phyloP scores from a whole-genome alignment of 2,888 invertebrate genomes.

The Taphrorychus bicolor region DNA sequence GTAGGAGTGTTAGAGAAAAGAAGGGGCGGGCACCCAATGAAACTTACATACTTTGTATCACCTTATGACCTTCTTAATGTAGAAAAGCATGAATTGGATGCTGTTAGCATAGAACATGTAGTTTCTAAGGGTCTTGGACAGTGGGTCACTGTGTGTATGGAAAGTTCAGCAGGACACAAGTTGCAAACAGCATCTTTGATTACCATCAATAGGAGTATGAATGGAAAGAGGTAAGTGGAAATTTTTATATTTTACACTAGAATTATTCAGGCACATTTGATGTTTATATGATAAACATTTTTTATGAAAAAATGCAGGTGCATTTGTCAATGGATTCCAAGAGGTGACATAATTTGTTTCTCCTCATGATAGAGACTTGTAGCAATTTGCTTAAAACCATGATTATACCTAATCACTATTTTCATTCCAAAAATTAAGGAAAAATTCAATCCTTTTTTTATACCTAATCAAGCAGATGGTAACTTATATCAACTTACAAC shows the following conservation, averaged over 20 bases:
- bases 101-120: slow-evolving; percentile 78
- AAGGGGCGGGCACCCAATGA: slow-evolving; percentile 91
- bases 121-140: slow-evolving; percentile 76
- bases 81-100: slow-evolving; percentile 74
- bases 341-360: too few species aligned
- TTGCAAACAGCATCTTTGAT: slow-evolving; percentile 77
- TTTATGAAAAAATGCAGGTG: too few species aligned
- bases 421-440: too few species aligned
- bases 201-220: slow-evolving; percentile 70
- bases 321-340: too few species aligned
- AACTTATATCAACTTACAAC: too few species aligned
- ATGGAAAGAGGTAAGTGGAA: slow-evolving; percentile 73
- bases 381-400: too few species aligned
- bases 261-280: background rate
- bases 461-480: too few species aligned
- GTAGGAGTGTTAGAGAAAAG: slow-evolving; percentile 86
- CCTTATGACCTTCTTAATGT: slow-evolving; percentile 89
- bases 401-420: too few species aligned
- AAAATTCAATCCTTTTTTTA: too few species aligned
- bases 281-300: too few species aligned
- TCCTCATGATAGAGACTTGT: too few species aligned
- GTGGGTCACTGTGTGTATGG: slow-evolving; percentile 88
- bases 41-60: slow-evolving; percentile 91
- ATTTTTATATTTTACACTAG: background rate
- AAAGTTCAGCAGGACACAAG: slow-evolving; percentile 86